Percentiles rank a stretch among this genome's conserved stretches.
These are phyloP conservation scores for Nasonia giraulti DNA, from an alignment of 1,140 invertebrate genomes.

Conservation along the genomic window DNA sequence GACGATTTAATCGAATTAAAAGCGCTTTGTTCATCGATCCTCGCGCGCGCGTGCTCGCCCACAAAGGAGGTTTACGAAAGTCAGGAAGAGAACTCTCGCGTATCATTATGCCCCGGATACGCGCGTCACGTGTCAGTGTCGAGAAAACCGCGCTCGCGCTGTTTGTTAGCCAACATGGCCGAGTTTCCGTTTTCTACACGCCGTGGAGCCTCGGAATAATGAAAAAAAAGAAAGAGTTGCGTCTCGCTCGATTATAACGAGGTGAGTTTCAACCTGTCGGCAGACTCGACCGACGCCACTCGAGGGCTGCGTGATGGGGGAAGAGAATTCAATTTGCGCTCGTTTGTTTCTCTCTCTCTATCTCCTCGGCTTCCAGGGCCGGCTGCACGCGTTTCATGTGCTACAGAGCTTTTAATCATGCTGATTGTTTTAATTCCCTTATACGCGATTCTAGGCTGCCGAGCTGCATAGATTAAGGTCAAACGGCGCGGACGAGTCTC, in stretches of 20 bases:
- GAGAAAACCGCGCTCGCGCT: not conserved
- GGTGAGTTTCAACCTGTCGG: constrained; percentile 67
- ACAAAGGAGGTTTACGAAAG: constrained; percentile 8
- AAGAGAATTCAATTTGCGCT: not conserved
- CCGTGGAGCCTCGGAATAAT: constrained; percentile 56
- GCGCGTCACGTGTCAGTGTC: constrained; percentile 53
- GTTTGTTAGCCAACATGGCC: constrained; percentile 54
- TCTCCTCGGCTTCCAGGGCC: not conserved
- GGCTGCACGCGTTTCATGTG: no score
- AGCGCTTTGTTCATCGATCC: constrained; percentile 24
- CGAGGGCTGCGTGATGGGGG: no score
- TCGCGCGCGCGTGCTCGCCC: not conserved
- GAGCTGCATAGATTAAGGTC: constrained; percentile 28
- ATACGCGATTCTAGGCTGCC: constrained; percentile 9
- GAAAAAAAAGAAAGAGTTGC: constrained; percentile 51
- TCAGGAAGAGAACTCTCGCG: constrained; percentile 47
- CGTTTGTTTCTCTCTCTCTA: constrained; percentile 32
- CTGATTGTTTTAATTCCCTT: constrained; percentile 39
- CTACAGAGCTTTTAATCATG: constrained; percentile 1
- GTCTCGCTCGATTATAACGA: constrained; percentile 29
- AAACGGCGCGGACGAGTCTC: constrained; percentile 1
- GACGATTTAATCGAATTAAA: constrained; percentile 38
- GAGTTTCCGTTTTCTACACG: constrained; percentile 55
- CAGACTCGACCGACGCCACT: constrained; percentile 6
- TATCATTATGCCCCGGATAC: constrained; percentile 57